These are phyloP conservation scores for Piprites chloris DNA, from an alignment of 2,113 vertebrate species.

Conservation along the genomic window DNA sequence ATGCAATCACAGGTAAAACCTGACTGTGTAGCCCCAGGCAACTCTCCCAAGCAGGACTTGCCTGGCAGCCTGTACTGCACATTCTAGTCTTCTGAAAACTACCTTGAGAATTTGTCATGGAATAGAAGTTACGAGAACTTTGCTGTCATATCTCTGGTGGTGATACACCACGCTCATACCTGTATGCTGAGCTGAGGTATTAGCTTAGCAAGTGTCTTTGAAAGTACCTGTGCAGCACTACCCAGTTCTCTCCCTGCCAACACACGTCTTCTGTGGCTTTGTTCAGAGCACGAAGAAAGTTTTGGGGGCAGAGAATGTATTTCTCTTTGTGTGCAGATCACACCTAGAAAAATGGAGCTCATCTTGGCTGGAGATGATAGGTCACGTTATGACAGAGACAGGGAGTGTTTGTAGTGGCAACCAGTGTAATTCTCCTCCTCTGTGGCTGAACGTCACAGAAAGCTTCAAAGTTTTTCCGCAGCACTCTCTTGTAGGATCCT, in stretches of 20 bases:
- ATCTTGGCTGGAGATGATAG: neutral
- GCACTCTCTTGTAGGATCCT: fast-evolving
- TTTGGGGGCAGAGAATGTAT: neutral
- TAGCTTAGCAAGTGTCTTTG: neutral
- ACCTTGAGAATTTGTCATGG: neutral
- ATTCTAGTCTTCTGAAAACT: neutral
- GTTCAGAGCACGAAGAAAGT: neutral
- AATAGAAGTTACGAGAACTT: neutral
- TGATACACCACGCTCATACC: neutral
- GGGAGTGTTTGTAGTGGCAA: neutral
- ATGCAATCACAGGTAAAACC: neutral
- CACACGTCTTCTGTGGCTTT: neutral
- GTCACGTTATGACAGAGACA: neutral
- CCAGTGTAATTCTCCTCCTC: neutral
- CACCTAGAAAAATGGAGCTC: neutral
- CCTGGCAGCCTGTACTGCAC: neutral
- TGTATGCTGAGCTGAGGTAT: neutral
- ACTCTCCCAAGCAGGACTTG: neutral
- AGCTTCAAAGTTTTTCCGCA: neutral
- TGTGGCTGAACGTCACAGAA: neutral
- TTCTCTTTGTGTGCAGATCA: neutral
- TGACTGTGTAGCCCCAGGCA: neutral
- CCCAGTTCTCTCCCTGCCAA: neutral
- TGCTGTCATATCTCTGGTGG: neutral
- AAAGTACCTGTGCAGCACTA: neutral